Base-by-base conservation (phyloP, 2,797 vertebrate genomes). In the Clarias fuscus region DNA sequence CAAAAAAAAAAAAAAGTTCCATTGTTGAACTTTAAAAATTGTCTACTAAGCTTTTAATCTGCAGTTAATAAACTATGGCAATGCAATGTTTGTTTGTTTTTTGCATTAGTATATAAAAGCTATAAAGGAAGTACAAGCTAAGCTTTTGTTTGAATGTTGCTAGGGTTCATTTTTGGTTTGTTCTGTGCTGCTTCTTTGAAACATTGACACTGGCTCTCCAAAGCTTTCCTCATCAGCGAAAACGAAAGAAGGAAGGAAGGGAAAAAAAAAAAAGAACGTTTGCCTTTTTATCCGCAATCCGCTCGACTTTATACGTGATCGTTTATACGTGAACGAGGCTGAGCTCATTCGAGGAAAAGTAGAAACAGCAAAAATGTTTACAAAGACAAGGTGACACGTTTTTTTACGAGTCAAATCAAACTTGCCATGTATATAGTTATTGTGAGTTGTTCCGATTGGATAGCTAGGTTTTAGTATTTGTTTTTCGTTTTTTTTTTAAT, bases 181-280 rank as follows among this genome's bases (percentile, higher is more conserved):
- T 67, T 73, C 85, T 85, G 70, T 90, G 93, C 94, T 95, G 94
- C 94, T 95, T 93, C 91, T 94, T 92, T 90, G 90, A 94, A 93
- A 94, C 91, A 94, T 90, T 89, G 94, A 96, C 95, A 95, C 94
- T 95, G 94, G 93, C 92, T 94, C 92, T 95, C 93, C 94, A 94
- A 94, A 94, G 92, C 88, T 94, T 93, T 93, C 79, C 89, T 59
- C 88, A 91, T 88, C 88, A 91, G 90, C 86, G 92, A 88, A 91
- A 93, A 93, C 92, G 93, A 92, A 93, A 89, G 33, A 40, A 17
- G 64, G 30, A 48, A 37, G 72, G 14, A 58, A 30, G 20, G 59
- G 37, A 59, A 20, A 48, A 17, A 40, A 48, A 75, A 1, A 48
- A 24, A 10, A 14, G 53, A 76, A 65, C 20, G 8, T 53, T 92